Conservation (phyloP, 2,888 invertebrate species). For the Catocala fraxini region DNA sequence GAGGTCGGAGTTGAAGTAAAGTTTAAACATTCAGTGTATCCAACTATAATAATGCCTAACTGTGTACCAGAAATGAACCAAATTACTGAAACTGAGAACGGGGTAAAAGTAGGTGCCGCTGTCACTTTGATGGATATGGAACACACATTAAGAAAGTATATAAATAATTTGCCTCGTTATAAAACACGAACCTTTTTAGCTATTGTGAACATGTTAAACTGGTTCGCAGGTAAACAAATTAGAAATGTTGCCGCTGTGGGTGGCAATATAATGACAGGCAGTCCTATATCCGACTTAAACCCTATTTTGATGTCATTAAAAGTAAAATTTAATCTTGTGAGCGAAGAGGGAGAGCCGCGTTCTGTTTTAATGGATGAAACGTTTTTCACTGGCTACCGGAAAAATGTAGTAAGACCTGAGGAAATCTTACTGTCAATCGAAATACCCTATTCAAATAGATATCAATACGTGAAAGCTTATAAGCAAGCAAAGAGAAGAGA, state of each 20-base stretch:
- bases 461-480: slow-evolving; percentile 92
- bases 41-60: slow-evolving; percentile 94
- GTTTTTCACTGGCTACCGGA: slow-evolving; percentile 94
- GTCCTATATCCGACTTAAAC: slow-evolving; percentile 98
- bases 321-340: slow-evolving; percentile 90
- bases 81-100: slow-evolving; percentile 86
- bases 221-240: slow-evolving; percentile 98
- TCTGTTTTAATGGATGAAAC: slow-evolving; percentile 90
- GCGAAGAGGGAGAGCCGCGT: slow-evolving; percentile 85
- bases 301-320: slow-evolving; percentile 96
- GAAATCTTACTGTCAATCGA: slow-evolving; percentile 92
- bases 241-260: slow-evolving; percentile 97
- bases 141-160: slow-evolving; percentile 87
- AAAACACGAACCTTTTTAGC: slow-evolving; percentile 91
- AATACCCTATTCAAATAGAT: slow-evolving; percentile 90
- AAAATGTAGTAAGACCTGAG: slow-evolving; percentile 89
- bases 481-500: slow-evolving; percentile 96
- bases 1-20: slow-evolving; percentile 95
- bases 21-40: slow-evolving; percentile 92
- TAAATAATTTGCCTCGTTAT: slow-evolving; percentile 85
- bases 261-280: slow-evolving; percentile 98
- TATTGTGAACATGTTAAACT: slow-evolving; percentile 94
- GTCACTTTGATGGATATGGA: slow-evolving; percentile 94
- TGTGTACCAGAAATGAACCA: slow-evolving; percentile 92
- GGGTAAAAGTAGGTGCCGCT: slow-evolving; percentile 93